Percentiles rank a stretch among this genome's conserved stretches.
These are phyloP conservation scores for Thecocarcelia acutangulata DNA, from an alignment of 2,888 invertebrate species.

Conservation along the genomic window DNA sequence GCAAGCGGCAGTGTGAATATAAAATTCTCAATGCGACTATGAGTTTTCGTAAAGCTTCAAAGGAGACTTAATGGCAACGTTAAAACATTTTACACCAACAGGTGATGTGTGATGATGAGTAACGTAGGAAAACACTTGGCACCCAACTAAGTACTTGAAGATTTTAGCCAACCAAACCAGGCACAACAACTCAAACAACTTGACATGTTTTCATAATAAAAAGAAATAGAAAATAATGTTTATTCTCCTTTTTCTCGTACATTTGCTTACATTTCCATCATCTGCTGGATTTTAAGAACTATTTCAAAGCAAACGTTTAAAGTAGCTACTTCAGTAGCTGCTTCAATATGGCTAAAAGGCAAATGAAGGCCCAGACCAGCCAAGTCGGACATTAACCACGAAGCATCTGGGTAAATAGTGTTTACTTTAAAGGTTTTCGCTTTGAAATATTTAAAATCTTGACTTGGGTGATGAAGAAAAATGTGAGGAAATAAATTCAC, in stretches of 20 bases:
- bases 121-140: slow-evolving; percentile 61
- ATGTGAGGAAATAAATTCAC: slow-evolving; percentile 73
- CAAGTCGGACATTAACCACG: slow-evolving; percentile 53
- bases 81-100: slow-evolving; percentile 46
- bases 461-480: slow-evolving; percentile 68
- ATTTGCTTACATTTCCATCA: slow-evolving; percentile 53
- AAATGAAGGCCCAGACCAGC: slow-evolving; percentile 57
- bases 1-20: slow-evolving; percentile 21
- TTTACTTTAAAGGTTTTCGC: slow-evolving; percentile 46
- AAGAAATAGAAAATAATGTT: slow-evolving; percentile 34
- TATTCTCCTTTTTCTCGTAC: slow-evolving; percentile 6
- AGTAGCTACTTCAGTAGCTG: slow-evolving; percentile 79
- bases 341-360: slow-evolving; percentile 67
- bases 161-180: slow-evolving; percentile 29
- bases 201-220: slow-evolving; percentile 55
- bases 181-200: slow-evolving; percentile 40
- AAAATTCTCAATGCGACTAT: slow-evolving; percentile 2
- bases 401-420: slow-evolving; percentile 62
- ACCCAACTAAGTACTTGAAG: slow-evolving; percentile 31
- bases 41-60: not conserved
- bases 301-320: slow-evolving; percentile 71
- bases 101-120: slow-evolving; percentile 61
- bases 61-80: slow-evolving; percentile 61
- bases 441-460: slow-evolving; percentile 30
- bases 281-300: slow-evolving; percentile 52